phyloP scores from a whole-genome alignment of 2,113 vertebrate species.

The Dasyornis broadbenti region DNA sequence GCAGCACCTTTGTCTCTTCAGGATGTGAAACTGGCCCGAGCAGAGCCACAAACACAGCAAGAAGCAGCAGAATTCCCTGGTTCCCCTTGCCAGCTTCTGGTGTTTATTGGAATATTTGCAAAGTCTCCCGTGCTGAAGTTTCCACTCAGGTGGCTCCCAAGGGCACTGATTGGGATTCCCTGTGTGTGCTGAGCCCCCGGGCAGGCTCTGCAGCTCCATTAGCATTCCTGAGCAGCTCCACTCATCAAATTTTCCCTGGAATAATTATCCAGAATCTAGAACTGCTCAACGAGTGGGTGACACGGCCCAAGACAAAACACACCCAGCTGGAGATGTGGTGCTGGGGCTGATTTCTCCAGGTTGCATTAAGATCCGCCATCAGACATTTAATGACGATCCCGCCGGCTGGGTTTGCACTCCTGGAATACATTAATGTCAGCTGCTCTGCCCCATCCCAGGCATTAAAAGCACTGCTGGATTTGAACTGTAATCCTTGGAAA shows the following conservation, averaged over 20 bases:
- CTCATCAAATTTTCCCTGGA: neutral
- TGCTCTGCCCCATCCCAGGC: neutral
- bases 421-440: neutral
- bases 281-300: neutral
- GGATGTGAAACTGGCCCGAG: neutral
- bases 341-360: neutral
- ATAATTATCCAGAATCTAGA: neutral
- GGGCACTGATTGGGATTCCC: neutral
- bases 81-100: neutral
- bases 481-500: slow-evolving; percentile 36
- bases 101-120: neutral
- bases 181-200: neutral
- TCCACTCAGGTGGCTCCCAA: neutral
- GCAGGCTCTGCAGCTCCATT: neutral
- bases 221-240: fast-evolving
- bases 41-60: neutral
- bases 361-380: neutral
- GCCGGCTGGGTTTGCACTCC: neutral
- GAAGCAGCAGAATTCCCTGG: neutral
- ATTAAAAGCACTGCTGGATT: slow-evolving; percentile 52
- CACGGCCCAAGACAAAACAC: neutral
- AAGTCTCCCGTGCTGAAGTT: neutral
- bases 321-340: neutral
- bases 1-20: neutral
- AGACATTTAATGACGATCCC: neutral